These are phyloP conservation scores for Solenodon paradoxus DNA, from an alignment of 2,113 vertebrate genomes.

Conservation along the genomic window DNA sequence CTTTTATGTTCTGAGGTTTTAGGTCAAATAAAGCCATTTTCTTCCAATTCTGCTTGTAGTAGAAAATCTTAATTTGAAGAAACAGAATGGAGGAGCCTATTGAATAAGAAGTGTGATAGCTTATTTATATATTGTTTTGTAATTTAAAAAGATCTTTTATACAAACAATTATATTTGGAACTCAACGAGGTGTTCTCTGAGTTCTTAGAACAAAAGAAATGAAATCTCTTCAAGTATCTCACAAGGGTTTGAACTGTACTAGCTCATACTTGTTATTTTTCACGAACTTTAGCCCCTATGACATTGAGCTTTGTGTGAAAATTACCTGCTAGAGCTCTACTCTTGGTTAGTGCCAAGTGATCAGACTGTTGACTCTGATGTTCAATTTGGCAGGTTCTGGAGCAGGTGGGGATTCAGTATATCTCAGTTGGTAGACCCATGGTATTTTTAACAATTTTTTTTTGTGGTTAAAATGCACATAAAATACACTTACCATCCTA, in stretches of 20 bases:
- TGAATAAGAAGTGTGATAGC: neutral
- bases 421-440: neutral
- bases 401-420: neutral
- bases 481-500: neutral
- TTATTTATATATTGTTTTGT: conserved; percentile 18
- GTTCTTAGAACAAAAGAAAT: neutral
- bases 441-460: conserved; percentile 1
- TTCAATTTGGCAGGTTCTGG: neutral
- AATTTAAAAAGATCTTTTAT: neutral
- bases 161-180: neutral
- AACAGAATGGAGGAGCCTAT: neutral
- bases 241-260: neutral
- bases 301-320: neutral
- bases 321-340: neutral
- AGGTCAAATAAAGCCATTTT: neutral
- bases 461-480: neutral
- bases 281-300: neutral
- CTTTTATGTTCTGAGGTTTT: neutral
- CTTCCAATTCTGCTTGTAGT: neutral
- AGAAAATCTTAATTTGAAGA: neutral
- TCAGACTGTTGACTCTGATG: neutral
- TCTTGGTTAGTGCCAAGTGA: neutral
- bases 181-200: neutral
- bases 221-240: neutral
- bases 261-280: neutral